These are phyloP conservation scores for Leptosomus discolor DNA, from an alignment of 2,113 vertebrate species.

Conservation along the genomic window DNA sequence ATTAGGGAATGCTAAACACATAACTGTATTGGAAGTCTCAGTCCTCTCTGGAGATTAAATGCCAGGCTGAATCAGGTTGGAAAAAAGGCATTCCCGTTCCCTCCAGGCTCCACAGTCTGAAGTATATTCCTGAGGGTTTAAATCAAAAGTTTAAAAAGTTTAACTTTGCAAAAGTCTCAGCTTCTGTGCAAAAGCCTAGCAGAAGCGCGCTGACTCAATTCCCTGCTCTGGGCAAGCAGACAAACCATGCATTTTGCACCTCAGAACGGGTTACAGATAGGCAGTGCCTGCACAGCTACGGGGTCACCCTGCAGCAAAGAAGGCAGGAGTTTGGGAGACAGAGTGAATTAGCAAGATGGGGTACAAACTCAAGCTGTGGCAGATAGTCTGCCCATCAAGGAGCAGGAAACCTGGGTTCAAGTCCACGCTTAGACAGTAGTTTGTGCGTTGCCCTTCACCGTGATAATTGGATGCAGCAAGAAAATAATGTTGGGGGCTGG, in stretches of 20 bases:
- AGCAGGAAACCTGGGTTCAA: background rate
- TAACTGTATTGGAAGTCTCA: background rate
- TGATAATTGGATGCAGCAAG: background rate
- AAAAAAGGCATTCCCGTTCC: background rate
- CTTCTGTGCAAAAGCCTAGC: background rate
- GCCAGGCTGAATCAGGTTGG: slow-evolving; percentile 38
- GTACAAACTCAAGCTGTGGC: background rate
- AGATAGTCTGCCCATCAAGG: fast-evolving
- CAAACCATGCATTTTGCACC: background rate
- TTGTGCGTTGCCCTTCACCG: background rate
- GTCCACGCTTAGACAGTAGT: background rate
- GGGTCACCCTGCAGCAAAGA: background rate
- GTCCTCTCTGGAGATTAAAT: slow-evolving; percentile 47
- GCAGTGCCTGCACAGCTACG: background rate
- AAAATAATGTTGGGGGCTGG: background rate
- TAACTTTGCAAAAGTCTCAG: background rate
- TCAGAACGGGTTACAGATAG: background rate
- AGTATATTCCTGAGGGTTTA: background rate
- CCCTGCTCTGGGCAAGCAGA: background rate
- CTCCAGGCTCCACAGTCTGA: background rate
- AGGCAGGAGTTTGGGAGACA: background rate
- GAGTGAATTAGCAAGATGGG: background rate
- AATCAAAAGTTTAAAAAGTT: slow-evolving; percentile 15
- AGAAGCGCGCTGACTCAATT: background rate
- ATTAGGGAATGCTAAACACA: slow-evolving; percentile 38